Evolutionary conservation across 2,888 invertebrate genomes (phyloP).

Genomic region (Philereme vetulata): DNA sequence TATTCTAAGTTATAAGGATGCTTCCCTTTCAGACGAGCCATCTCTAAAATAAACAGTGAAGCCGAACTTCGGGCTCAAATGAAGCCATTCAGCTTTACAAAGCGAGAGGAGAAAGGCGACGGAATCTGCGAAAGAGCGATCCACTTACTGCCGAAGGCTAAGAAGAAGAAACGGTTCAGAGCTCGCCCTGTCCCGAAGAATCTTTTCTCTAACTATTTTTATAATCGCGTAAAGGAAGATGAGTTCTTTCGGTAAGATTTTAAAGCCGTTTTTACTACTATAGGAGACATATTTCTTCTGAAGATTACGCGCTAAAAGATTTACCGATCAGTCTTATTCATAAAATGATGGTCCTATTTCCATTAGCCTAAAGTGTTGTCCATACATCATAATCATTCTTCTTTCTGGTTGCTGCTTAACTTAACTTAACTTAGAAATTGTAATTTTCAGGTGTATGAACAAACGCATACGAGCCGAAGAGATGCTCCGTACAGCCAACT

Average conservation of each 20-base stretch:
- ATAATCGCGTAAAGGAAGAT: constrained; percentile 88
- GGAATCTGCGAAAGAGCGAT: constrained; percentile 68
- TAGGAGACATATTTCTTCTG: no score
- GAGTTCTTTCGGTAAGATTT: constrained; percentile 86
- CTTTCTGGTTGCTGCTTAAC: neutral
- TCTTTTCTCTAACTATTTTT: constrained; percentile 88
- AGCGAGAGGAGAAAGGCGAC: constrained; percentile 80
- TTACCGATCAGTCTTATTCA: no score
- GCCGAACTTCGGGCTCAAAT: constrained; percentile 85
- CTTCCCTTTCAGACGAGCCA: constrained; percentile 71
- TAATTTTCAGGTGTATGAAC: constrained; percentile 80
- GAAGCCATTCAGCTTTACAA: constrained; percentile 86
- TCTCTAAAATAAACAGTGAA: constrained; percentile 84
- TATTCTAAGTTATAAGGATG: no score
- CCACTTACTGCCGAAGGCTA: constrained; percentile 62
- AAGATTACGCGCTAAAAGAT: no score
- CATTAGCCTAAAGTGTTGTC: no score
- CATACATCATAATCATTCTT: neutral
- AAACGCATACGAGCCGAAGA: constrained; percentile 88
- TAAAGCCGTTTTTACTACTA: neutral
- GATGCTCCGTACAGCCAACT: constrained; percentile 85
- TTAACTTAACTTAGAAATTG: neutral
- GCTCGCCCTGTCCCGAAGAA: constrained; percentile 88
- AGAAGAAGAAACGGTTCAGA: constrained; percentile 83
- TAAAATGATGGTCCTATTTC: no score